Evolutionary conservation across 1,140 invertebrate species (phyloP).

Genomic region (Metaphire vulgaris): DNA sequence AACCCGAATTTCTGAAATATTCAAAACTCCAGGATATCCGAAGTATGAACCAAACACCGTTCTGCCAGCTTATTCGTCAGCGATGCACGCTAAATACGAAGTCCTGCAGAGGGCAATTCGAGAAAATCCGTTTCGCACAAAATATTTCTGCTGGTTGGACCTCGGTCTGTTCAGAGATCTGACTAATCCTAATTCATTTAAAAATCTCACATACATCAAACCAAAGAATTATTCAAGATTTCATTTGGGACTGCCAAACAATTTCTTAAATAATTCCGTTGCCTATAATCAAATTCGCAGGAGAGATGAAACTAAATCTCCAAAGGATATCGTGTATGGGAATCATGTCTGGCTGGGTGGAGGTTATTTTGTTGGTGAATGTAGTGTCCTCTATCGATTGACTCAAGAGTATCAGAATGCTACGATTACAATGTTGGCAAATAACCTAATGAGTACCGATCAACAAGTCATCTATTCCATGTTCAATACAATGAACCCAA

Average conservation of each 20-base stretch:
- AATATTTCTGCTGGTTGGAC: conserved; percentile 30
- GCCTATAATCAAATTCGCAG: conserved; percentile 35
- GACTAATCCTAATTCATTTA: neutral
- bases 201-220: neutral
- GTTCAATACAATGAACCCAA: neutral
- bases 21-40: conserved; percentile 36
- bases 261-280: conserved; percentile 38
- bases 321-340: conserved; percentile 32
- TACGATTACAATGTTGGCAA: conserved; percentile 2
- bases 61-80: conserved; percentile 37
- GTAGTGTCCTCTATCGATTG: conserved; percentile 20
- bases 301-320: conserved; percentile 29
- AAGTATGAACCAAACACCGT: conserved; percentile 33
- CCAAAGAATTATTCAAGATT: too few relatives aligned
- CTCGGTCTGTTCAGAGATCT: conserved; percentile 29
- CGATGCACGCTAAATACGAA: conserved; percentile 42
- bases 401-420: conserved; percentile 18
- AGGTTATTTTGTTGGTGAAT: conserved; percentile 19
- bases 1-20: conserved; percentile 33
- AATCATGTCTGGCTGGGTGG: conserved; percentile 40
- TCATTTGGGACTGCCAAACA: conserved; percentile 31
- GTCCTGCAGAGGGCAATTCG: neutral
- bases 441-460: conserved; percentile 22
- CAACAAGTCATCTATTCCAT: conserved; percentile 29
- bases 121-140: conserved; percentile 19